phyloP scores from a whole-genome alignment of 2,113 vertebrate genomes.

The Leptocoma aspasia region DNA sequence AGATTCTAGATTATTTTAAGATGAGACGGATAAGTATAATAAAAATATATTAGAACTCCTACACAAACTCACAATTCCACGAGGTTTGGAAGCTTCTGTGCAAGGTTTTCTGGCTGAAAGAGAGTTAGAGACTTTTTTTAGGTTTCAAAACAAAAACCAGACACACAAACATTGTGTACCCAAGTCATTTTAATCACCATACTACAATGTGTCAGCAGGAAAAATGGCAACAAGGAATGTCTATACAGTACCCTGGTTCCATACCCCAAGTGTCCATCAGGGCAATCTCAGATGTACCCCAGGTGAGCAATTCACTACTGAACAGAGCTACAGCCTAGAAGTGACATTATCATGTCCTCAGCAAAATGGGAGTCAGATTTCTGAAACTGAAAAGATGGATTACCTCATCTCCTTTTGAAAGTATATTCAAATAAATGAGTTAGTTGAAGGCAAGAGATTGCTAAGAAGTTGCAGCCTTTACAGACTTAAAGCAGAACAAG shows the following conservation, averaged over 20 bases:
- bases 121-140: constrained; percentile 67
- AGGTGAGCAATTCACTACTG: background rate
- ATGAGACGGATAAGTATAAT: constrained; percentile 1
- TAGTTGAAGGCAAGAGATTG: background rate
- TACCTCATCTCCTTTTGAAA: background rate
- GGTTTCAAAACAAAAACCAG: constrained; percentile 38
- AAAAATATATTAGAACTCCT: constrained; percentile 16
- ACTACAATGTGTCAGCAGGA: background rate
- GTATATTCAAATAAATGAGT: background rate
- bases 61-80: constrained; percentile 92
- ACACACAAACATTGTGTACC: background rate
- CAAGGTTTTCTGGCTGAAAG: constrained; percentile 95
- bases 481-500: background rate
- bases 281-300: background rate
- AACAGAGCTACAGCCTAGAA: background rate
- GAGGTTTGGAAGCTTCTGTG: constrained; percentile 96
- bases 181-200: constrained; percentile 15
- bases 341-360: background rate
- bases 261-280: background rate
- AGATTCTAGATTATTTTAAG: background rate
- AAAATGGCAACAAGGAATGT: background rate
- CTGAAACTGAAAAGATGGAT: background rate
- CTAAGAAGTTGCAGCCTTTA: background rate
- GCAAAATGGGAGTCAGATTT: background rate
- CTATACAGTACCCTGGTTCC: background rate